phyloP scores from a whole-genome alignment of 2,113 vertebrate genomes.

The Aythya baeri region DNA sequence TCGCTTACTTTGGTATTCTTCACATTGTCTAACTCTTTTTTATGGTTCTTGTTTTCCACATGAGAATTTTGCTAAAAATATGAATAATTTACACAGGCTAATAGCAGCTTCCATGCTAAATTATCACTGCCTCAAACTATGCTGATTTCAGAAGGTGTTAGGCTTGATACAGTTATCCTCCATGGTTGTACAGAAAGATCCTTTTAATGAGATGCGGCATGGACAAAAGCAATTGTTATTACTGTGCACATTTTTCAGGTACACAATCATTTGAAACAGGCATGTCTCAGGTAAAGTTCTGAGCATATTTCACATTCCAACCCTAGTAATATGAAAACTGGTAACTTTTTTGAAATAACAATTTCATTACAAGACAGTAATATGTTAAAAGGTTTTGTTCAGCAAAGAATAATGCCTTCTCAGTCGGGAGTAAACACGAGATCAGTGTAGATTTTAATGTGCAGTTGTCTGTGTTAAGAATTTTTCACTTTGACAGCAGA shows the following conservation, averaged over 20 bases:
- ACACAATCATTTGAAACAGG: neutral
- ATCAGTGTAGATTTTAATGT: neutral
- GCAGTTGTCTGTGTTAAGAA: neutral
- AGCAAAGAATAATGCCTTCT: neutral
- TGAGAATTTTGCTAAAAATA: neutral
- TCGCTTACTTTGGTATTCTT: neutral
- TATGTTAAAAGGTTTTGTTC: neutral
- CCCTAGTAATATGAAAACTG: neutral
- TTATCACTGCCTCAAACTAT: neutral
- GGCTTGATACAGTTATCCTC: neutral
- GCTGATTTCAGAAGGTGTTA: neutral
- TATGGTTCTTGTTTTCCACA: neutral
- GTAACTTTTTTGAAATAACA: neutral
- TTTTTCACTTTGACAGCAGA: neutral
- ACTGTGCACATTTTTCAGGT: neutral
- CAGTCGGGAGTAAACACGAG: neutral
- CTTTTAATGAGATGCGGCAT: neutral
- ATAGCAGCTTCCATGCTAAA: neutral
- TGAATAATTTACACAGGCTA: constrained; percentile 33
- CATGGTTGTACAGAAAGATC: neutral
- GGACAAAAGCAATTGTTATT: neutral
- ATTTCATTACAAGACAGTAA: neutral
- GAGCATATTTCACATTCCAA: neutral
- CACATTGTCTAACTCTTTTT: neutral
- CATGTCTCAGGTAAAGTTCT: neutral